Evolutionary conservation across 2,113 vertebrate species (phyloP), one percentile per base, ranked within the genome.

Genomic region (Microcebus tavaratra): DNA sequence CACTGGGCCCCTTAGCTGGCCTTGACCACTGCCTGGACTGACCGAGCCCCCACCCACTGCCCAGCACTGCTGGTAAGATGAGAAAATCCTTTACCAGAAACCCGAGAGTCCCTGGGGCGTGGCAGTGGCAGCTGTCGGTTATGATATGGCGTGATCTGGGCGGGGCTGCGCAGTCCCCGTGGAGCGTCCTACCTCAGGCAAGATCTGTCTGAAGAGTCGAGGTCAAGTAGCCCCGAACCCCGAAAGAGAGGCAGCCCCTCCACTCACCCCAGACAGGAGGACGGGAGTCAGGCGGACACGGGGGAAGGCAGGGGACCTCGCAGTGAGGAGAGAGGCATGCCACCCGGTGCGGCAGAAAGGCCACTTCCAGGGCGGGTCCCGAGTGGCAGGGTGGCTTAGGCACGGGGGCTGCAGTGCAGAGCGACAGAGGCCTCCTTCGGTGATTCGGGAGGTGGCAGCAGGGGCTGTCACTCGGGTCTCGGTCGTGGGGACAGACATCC

Each of bases 141-240:
- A n/a, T 0, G 6, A 42, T 2, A 2, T 0, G 39, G 31, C 36
- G 0, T 1, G 29, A 13, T 8, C 7, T 7, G 1, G 20, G 0
- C 6, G 4, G 9, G 23, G 27, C 18, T 5, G 50, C 25, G 0
- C 36, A 1, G 23, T 7, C 23, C 21, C 5, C 15, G 0, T 0
- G 4, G 59, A 17, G 4, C 25, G 1, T 8, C 14, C 73, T 68
- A 18, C 57, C 8, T 20, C 39, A 17, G 15, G 34, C 39, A 65
- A n/a, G 50, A 50, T 7, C 27, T 39, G 12, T 29, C 63, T 18
- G 21, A 21, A 78, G 48, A 55, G 42, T 48, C 25, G 36, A 14
- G 17, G 75, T 34, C 53, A 8, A 0, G 15, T 9, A 39, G 45
- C 5, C 5, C 6, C 42, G 2, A 1, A 0, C 50, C 31, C 34